Evolutionary conservation across 2,797 vertebrate genomes (phyloP).

Genomic region (Protonibea diacanthus): DNA sequence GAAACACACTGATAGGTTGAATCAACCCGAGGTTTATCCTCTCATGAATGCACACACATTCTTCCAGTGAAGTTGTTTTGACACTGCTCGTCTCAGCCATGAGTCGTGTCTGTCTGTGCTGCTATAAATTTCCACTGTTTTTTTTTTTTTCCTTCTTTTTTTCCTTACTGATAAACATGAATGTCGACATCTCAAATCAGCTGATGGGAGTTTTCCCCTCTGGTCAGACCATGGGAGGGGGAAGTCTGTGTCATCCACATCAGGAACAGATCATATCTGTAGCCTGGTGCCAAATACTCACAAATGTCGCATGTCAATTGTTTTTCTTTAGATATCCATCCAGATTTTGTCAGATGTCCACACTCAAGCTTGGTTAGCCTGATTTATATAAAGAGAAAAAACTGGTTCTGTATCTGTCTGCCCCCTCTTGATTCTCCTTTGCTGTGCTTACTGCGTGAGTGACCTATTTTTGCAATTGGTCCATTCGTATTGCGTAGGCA

Average conservation of each 20-base stretch:
- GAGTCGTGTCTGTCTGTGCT: slow-evolving; percentile 41
- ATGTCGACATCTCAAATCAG: slow-evolving; percentile 18
- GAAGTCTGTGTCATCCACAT: slow-evolving; percentile 1
- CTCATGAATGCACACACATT: neutral
- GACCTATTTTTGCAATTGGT: slow-evolving; percentile 63
- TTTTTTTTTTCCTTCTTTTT: neutral
- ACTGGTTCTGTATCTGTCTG: neutral
- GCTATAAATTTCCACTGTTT: neutral
- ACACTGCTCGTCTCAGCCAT: neutral
- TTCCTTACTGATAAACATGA: neutral
- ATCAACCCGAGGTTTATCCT: neutral
- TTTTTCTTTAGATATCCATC: neutral
- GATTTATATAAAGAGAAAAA: neutral
- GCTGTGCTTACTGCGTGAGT: slow-evolving; percentile 21
- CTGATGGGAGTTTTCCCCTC: neutral
- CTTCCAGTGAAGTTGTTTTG: slow-evolving; percentile 29
- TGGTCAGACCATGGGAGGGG: neutral
- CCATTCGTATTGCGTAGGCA: slow-evolving; percentile 52
- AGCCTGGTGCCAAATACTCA: neutral
- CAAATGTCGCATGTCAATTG: neutral
- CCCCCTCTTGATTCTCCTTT: slow-evolving; percentile 10
- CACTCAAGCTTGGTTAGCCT: neutral
- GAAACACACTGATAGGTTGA: neutral
- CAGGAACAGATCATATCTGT: neutral
- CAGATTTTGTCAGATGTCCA: slow-evolving; percentile 5